These are phyloP conservation scores for Bombus breviceps DNA, from an alignment of 1,140 invertebrate genomes.

Conservation along the genomic window DNA sequence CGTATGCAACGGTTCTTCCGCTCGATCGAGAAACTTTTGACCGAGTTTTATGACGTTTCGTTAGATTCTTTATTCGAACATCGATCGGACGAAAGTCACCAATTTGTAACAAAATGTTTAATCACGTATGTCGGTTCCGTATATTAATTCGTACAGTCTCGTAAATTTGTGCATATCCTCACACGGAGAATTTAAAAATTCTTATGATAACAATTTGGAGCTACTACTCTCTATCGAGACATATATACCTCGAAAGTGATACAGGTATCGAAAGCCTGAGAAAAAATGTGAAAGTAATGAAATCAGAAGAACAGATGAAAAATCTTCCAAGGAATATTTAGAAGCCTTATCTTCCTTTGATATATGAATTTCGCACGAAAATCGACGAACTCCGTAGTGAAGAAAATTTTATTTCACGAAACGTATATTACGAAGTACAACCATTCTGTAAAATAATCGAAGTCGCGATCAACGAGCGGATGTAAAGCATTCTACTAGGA, in stretches of 20 bases:
- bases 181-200: no score
- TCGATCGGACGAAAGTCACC: neutral
- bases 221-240: no score
- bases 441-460: neutral
- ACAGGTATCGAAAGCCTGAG: neutral
- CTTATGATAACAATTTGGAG: no score
- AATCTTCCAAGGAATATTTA: neutral
- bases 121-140: no score
- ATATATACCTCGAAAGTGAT: no score
- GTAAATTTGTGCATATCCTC: no score
- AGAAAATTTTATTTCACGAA: neutral
- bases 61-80: neutral
- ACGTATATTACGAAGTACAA: no score
- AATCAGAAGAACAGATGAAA: neutral
- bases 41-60: neutral
- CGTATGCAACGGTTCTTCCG: neutral
- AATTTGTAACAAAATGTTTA: neutral
- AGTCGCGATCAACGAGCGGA: no score
- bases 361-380: neutral
- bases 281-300: neutral
- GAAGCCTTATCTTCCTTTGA: no score
- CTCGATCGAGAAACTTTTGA: constrained; percentile 6
- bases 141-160: no score
- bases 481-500: no score
- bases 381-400: neutral